These are phyloP conservation scores for Perognathus longimembris DNA, from an alignment of 2,113 vertebrate genomes.

Conservation along the genomic window DNA sequence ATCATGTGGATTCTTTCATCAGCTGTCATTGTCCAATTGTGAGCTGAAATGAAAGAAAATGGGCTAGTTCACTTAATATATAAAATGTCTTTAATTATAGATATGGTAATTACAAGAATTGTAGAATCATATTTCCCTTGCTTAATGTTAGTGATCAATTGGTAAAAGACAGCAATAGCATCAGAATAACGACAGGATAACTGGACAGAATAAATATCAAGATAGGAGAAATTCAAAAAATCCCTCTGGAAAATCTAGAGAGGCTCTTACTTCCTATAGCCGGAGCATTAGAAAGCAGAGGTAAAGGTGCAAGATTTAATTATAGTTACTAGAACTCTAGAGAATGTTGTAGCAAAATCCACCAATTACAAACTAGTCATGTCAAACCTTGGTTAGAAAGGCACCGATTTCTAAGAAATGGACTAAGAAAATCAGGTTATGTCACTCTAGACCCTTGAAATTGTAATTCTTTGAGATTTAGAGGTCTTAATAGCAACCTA, in stretches of 20 bases:
- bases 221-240: neutral
- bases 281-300: neutral
- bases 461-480: neutral
- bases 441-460: neutral
- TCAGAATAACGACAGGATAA: neutral
- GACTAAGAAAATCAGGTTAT: neutral
- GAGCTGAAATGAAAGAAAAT: neutral
- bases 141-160: neutral
- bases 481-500: neutral
- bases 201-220: neutral
- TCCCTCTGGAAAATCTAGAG: neutral
- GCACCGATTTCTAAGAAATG: neutral
- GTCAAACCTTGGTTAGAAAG: neutral
- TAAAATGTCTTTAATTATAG: neutral
- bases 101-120: neutral
- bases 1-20: neutral
- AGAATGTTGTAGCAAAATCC: neutral
- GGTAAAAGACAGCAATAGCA: neutral
- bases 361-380: neutral
- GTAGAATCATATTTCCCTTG: neutral
- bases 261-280: neutral
- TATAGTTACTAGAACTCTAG: neutral
- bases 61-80: neutral
- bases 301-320: neutral
- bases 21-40: neutral